A percentile compares a stretch with the other conserved stretches of the same genome.
Evolutionary conservation across 2,888 invertebrate species (phyloP).

Genomic region (Ceramica pisi): DNA sequence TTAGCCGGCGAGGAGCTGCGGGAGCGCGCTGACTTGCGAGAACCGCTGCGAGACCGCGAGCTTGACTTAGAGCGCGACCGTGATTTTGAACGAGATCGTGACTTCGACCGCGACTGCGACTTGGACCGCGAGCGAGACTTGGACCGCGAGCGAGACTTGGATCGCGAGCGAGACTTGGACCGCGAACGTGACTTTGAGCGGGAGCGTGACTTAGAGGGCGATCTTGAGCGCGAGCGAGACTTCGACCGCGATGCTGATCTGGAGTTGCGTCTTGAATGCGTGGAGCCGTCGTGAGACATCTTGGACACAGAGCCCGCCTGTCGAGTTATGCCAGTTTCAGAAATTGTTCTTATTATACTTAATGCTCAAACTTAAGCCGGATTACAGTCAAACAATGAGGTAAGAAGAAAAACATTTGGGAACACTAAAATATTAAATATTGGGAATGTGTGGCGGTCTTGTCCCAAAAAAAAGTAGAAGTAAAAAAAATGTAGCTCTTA

Average conservation of each 20-base stretch:
- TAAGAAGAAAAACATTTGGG: too few relatives aligned
- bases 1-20: constrained; percentile 34
- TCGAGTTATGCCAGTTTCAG: background rate
- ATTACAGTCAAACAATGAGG: too few relatives aligned
- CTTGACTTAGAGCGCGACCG: constrained; percentile 64
- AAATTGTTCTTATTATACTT: too few relatives aligned
- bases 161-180: constrained; percentile 41
- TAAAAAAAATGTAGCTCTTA: too few relatives aligned
- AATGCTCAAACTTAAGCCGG: too few relatives aligned
- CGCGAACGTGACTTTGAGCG: constrained; percentile 21
- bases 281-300: constrained; percentile 82
- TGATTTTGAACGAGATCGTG: constrained; percentile 43
- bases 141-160: constrained; percentile 46
- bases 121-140: constrained; percentile 50
- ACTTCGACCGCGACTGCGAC: constrained; percentile 52
- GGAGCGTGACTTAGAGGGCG: constrained; percentile 56
- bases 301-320: constrained; percentile 81
- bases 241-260: constrained; percentile 71
- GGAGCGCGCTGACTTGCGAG: constrained; percentile 38
- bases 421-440: too few relatives aligned
- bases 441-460: too few relatives aligned
- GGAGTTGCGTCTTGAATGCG: constrained; percentile 70
- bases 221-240: constrained; percentile 60
- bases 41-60: constrained; percentile 42
- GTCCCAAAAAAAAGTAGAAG: too few relatives aligned